These are phyloP conservation scores for Sphyrna mokarran DNA, from an alignment of 2,113 vertebrate species.

Conservation along the genomic window DNA sequence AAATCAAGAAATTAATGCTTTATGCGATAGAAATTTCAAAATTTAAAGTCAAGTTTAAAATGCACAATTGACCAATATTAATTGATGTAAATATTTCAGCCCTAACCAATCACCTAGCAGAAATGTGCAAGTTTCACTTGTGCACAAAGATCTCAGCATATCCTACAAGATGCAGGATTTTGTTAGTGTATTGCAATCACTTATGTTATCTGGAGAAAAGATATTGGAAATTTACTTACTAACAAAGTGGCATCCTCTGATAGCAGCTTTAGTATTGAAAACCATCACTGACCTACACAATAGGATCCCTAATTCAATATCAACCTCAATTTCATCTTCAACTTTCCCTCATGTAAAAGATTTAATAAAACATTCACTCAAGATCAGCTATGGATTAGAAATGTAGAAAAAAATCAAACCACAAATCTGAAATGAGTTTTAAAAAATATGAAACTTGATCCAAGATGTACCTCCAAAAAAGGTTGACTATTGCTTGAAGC, in stretches of 20 bases:
- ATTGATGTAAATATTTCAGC: too few relatives aligned
- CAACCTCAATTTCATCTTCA: background rate
- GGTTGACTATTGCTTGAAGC: too few relatives aligned
- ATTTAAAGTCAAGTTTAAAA: too few relatives aligned
- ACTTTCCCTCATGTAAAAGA: background rate
- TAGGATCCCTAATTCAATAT: background rate
- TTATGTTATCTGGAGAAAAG: background rate
- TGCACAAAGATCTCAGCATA: too few relatives aligned
- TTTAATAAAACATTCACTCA: background rate
- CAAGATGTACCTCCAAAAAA: background rate
- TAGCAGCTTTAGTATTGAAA: background rate
- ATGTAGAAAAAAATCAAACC: background rate
- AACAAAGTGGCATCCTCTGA: background rate
- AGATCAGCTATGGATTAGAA: background rate
- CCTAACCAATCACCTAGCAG: too few relatives aligned
- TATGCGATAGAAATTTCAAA: too few relatives aligned
- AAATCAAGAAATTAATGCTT: background rate
- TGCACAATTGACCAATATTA: too few relatives aligned
- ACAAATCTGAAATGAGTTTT: background rate
- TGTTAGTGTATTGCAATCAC: too few relatives aligned
- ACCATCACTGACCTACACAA: background rate
- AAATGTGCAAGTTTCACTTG: too few relatives aligned
- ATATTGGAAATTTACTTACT: background rate
- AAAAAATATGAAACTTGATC: background rate
- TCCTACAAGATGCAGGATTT: too few relatives aligned